Conservation (phyloP, 2,113 vertebrate species). For the Sceloporus tristichus region DNA sequence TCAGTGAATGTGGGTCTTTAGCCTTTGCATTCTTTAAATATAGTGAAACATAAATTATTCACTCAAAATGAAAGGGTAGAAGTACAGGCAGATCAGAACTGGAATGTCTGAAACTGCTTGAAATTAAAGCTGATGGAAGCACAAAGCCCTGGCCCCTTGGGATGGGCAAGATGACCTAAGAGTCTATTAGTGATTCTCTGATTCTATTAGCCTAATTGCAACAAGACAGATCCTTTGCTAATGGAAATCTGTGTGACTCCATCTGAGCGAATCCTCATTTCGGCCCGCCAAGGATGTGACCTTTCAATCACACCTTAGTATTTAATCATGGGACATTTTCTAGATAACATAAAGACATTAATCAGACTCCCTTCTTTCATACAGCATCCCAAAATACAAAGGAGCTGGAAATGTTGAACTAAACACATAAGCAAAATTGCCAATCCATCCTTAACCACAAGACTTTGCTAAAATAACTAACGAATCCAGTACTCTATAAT, state of each 20-base stretch:
- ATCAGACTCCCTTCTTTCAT: not conserved
- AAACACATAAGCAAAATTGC: slow-evolving; percentile 7
- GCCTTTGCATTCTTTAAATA: slow-evolving; percentile 65
- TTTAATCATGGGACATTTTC: slow-evolving; percentile 46
- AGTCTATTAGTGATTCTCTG: slow-evolving; percentile 33
- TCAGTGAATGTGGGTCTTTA: slow-evolving; percentile 55
- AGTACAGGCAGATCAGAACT: slow-evolving; percentile 46
- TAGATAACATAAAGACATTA: slow-evolving; percentile 19
- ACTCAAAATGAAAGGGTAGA: slow-evolving; percentile 58
- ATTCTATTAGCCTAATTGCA: slow-evolving; percentile 60
- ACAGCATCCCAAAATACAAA: not conserved
- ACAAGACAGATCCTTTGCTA: slow-evolving; percentile 36
- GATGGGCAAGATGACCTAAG: slow-evolving; percentile 53
- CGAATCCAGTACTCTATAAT: slow-evolving; percentile 30
- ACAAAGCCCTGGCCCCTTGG: slow-evolving; percentile 42
- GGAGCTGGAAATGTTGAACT: slow-evolving; percentile 6
- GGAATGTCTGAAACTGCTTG: slow-evolving; percentile 43
- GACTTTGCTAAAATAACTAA: not conserved
- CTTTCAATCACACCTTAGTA: slow-evolving; percentile 47
- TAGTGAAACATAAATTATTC: slow-evolving; percentile 70
- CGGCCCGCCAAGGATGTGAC: slow-evolving; percentile 36
- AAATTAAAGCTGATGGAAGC: slow-evolving; percentile 38
- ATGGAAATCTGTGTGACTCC: slow-evolving; percentile 23
- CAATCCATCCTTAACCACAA: not conserved
- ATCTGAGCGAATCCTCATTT: slow-evolving; percentile 45